Base-by-base conservation (phyloP, 2,888 invertebrate species). In the Eupithecia abbreviata region DNA sequence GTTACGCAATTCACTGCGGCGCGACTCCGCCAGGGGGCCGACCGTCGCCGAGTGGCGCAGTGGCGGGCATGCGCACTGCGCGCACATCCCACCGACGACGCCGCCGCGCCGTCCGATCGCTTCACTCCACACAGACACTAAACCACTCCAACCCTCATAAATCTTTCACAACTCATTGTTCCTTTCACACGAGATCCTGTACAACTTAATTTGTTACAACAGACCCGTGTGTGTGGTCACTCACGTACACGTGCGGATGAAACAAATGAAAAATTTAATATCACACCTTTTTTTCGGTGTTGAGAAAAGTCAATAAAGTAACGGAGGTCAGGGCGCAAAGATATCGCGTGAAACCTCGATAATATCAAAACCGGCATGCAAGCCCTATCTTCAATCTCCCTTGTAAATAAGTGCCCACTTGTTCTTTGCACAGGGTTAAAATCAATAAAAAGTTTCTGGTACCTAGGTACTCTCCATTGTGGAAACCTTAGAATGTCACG, bases 1-100 rank as follows among this genome's bases (percentile, higher is more conserved):
- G 94, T 95, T 94, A 95, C 94, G 95, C 94, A 95, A 95, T 87
- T 91, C 90, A 92, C 91, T 94, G 94, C 94, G 92, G 88, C 88
- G 92, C 87, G 85, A 89, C 87, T 89, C 94, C 94, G 90, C 94
- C 90, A 94, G 94, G 93, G 94, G 94, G 94, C 93, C 93, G 91
- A 92, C 91, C 90, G 90, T 87, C 85, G 90, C 86, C 88, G 84
- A 91, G 93, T 94, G 95, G 95, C 94, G 95, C 95, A 95, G 93
- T 94, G 94, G 86, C 94, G 92, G 85, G 95, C 95, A 93, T 95
- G 95, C 95, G 95, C 93, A 91, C 85, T 91, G 80, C 65, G 84
- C 84, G 69, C 82, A 68, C 67, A 68, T 42, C 15, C 67, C 10
- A 68, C 66, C 66, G 66, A 62, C 62, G 30, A n/a, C 30, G 30